Conservation (phyloP, 2,797 vertebrate genomes). For the Trichosurus vulpecula region DNA sequence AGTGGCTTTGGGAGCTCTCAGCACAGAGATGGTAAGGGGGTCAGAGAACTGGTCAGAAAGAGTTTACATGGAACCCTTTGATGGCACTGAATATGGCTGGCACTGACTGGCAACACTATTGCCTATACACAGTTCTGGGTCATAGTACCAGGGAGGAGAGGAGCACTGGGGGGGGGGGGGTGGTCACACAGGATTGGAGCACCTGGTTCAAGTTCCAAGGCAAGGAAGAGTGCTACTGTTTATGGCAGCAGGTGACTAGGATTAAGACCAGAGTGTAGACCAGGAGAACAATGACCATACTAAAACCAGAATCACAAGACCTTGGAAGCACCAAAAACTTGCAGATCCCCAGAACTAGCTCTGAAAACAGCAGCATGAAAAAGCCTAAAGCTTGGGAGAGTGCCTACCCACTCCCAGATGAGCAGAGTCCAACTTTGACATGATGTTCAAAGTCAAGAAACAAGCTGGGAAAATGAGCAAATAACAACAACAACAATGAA, state of each 20-base stretch:
- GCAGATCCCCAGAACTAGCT: background rate
- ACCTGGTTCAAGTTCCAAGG: background rate
- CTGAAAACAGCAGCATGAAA: background rate
- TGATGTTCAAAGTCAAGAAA: background rate
- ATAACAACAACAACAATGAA: background rate
- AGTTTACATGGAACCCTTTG: background rate
- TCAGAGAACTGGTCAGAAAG: background rate
- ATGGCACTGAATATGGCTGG: background rate
- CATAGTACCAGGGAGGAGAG: too few species aligned
- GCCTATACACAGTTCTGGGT: background rate
- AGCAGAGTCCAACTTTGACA: background rate
- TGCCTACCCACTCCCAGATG: background rate
- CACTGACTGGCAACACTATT: background rate
- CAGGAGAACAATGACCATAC: background rate
- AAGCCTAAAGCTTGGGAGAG: background rate
- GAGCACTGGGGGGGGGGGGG: background rate
- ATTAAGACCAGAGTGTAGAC: background rate
- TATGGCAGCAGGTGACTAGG: background rate
- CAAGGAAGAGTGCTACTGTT: background rate
- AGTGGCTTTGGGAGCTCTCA: background rate
- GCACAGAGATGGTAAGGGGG: background rate
- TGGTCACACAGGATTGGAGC: background rate
- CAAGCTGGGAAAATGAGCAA: background rate
- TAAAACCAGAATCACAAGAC: background rate
- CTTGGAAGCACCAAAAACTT: background rate